These are phyloP conservation scores for Anhinga rufa DNA, from an alignment of 2,113 vertebrate genomes.

Conservation along the genomic window DNA sequence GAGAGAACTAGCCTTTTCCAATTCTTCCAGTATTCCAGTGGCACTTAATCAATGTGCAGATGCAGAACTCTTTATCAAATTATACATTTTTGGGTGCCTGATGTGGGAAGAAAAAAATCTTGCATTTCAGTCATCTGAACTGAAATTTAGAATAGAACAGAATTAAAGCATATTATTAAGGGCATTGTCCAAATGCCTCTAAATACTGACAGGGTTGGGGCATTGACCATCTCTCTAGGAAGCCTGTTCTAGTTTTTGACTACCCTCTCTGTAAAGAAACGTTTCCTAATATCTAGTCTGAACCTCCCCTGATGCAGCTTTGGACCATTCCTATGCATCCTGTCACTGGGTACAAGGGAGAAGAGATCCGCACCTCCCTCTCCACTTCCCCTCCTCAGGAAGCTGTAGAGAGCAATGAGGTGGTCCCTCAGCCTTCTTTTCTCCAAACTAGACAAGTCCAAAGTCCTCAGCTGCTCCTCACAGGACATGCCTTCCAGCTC, in stretches of 20 bases:
- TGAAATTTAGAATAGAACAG: background rate
- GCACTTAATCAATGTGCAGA: background rate
- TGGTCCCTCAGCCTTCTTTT: background rate
- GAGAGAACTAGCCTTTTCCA: background rate
- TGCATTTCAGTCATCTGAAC: background rate
- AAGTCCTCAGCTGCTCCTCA: accelerated
- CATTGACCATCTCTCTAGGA: background rate
- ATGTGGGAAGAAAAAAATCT: background rate
- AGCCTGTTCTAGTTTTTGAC: background rate
- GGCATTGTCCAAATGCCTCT: background rate
- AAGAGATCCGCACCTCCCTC: background rate
- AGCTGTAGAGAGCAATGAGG: background rate
- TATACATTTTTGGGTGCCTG: background rate
- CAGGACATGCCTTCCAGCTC: background rate
- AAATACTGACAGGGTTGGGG: background rate
- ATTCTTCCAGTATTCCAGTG: background rate
- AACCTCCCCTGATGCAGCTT: background rate
- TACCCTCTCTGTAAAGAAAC: background rate
- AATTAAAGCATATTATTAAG: background rate
- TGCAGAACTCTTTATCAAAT: background rate
- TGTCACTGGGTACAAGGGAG: background rate
- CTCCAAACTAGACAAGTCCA: background rate
- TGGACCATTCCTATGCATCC: accelerated
- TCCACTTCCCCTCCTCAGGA: background rate
- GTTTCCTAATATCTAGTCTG: background rate